Evolutionary conservation across 2,888 invertebrate species (phyloP).

Genomic region (Melangyna quadrimaculata): DNA sequence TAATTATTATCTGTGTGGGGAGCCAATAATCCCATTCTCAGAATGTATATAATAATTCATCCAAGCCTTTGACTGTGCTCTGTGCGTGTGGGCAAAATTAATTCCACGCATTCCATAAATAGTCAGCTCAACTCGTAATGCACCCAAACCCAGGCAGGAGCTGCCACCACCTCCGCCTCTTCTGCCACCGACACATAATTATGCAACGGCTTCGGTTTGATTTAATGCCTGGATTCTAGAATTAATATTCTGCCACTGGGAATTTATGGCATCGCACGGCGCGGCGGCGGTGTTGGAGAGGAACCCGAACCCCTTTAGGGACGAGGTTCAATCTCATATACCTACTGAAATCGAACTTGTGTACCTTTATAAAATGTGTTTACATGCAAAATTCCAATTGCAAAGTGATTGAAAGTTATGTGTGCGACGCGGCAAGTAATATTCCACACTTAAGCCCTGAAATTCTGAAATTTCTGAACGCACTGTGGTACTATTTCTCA

Average conservation of each 20-base stretch:
- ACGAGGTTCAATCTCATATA: neutral
- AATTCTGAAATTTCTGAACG: slow-evolving; percentile 31
- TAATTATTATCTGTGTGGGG: slow-evolving; percentile 67
- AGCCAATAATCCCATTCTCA: slow-evolving; percentile 52
- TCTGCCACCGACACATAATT: slow-evolving; percentile 50
- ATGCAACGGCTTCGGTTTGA: slow-evolving; percentile 72
- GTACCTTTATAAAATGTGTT: too few relatives aligned
- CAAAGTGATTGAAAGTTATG: slow-evolving; percentile 58
- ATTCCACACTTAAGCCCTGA: slow-evolving; percentile 58
- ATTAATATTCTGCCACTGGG: slow-evolving; percentile 71
- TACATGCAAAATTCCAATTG: slow-evolving; percentile 46
- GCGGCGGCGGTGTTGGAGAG: too few relatives aligned
- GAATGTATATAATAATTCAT: slow-evolving; percentile 51
- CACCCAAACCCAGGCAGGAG: slow-evolving; percentile 41
- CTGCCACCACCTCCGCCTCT: neutral
- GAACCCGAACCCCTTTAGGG: neutral
- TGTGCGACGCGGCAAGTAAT: slow-evolving; percentile 57
- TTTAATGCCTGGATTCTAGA: slow-evolving; percentile 69
- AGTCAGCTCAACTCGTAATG: slow-evolving; percentile 50
- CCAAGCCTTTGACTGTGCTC: slow-evolving; percentile 19
- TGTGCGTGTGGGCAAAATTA: slow-evolving; percentile 60
- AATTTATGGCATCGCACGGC: slow-evolving; percentile 54
- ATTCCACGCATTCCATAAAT: slow-evolving; percentile 71
- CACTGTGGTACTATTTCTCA: too few relatives aligned
- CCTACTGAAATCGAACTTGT: too few relatives aligned